A percentile compares a stretch with the other conserved stretches of the same genome.
phyloP scores from a whole-genome alignment of 2,113 vertebrate genomes.

The Ailuropoda melanoleuca region DNA sequence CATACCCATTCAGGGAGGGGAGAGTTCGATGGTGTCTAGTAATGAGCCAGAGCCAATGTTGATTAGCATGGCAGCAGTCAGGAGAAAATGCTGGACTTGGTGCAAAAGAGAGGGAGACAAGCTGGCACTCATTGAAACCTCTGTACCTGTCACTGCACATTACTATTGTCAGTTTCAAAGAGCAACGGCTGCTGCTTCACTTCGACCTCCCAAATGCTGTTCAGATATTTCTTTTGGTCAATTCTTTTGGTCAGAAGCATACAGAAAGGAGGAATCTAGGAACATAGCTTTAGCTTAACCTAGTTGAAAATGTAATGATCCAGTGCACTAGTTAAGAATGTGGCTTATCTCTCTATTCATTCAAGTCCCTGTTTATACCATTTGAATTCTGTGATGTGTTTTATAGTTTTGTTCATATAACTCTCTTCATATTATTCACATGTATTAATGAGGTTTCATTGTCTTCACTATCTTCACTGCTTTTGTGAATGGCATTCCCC shows the following conservation, averaged over 20 bases:
- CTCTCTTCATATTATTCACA: neutral
- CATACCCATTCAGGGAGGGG: neutral
- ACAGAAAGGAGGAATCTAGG: neutral
- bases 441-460: neutral
- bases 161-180: neutral
- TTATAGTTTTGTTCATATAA: neutral
- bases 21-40: neutral
- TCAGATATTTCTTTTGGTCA: neutral
- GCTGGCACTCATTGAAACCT: neutral
- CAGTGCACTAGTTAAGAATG: neutral
- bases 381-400: neutral
- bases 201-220: neutral
- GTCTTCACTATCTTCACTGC: neutral
- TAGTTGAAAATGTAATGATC: neutral
- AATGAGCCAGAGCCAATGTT: neutral
- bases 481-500: neutral
- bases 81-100: neutral
- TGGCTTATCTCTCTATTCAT: neutral
- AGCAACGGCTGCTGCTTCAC: neutral
- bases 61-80: neutral
- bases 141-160: neutral
- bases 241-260: neutral
- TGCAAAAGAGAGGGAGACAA: neutral
- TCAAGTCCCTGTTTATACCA: neutral
- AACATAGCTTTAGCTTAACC: neutral